Percentiles rank a stretch among this genome's conserved stretches.
These are phyloP conservation scores for Oryzias woworae DNA, from an alignment of 2,113 vertebrate species.

Conservation along the genomic window DNA sequence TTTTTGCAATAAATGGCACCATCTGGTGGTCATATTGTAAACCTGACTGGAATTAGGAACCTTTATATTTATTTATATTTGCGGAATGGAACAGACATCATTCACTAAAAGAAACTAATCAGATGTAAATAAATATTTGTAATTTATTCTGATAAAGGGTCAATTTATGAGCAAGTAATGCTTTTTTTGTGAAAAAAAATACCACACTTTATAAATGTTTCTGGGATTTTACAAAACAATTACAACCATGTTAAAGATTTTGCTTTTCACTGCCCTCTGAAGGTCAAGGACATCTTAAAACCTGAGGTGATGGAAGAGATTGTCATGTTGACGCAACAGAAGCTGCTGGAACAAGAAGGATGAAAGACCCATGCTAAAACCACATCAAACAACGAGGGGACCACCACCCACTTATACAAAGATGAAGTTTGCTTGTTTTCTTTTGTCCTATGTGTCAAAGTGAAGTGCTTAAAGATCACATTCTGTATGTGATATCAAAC, in stretches of 20 bases:
- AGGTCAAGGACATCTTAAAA: constrained; percentile 97
- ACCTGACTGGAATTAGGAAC: constrained; percentile 1
- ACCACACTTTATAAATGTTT: not conserved
- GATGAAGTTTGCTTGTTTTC: not conserved
- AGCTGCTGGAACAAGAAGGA: constrained; percentile 87
- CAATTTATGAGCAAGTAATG: not conserved
- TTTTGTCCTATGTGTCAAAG: not conserved
- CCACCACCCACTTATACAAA: not conserved
- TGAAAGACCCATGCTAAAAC: constrained; percentile 56
- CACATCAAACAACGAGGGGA: constrained; percentile 3
- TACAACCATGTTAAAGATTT: not conserved
- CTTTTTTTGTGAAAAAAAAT: not conserved
- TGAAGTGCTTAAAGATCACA: not conserved
- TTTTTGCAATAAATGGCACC: constrained; percentile 11
- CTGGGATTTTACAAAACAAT: not conserved
- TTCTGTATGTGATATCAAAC: no score
- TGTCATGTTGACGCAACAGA: constrained; percentile 89
- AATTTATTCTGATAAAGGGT: constrained; percentile 3
- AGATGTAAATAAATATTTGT: not conserved
- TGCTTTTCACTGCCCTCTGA: constrained; percentile 24
- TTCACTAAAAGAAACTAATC: constrained; percentile 12
- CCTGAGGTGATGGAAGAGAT: constrained; percentile 92
- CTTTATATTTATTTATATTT: constrained; percentile 13
- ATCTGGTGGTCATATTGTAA: constrained; percentile 36
- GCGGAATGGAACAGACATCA: not conserved